Conservation (phyloP, 2,113 vertebrate species). For the Pelecanoides urinatrix region DNA sequence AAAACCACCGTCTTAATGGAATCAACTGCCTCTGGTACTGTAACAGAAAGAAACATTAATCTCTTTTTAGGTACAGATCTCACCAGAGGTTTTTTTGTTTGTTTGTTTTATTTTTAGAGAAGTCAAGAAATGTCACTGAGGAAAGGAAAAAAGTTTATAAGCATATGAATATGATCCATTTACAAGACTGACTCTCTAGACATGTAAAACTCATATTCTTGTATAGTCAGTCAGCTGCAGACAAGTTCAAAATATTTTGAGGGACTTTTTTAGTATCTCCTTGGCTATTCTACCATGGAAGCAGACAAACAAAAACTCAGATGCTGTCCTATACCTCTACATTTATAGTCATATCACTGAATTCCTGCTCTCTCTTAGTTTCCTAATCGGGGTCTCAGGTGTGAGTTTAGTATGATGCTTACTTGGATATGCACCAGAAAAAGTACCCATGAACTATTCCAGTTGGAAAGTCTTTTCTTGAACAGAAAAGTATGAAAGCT, state of each 20-base stretch:
- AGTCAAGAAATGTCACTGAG: background rate
- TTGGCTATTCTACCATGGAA: background rate
- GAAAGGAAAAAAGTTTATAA: background rate
- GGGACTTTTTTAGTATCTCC: background rate
- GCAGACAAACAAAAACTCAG: background rate
- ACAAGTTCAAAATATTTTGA: background rate
- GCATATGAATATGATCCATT: background rate
- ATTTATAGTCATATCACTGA: background rate
- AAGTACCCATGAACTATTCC: background rate
- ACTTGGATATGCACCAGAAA: background rate
- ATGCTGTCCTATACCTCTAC: background rate
- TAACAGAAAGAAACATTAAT: conserved; percentile 38
- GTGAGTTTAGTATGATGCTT: background rate
- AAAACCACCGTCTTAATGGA: conserved; percentile 31
- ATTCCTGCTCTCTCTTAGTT: background rate
- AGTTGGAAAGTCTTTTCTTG: background rate
- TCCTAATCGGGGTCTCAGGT: background rate
- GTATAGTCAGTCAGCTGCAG: background rate
- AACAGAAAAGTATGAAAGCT: background rate
- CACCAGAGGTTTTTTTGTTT: background rate
- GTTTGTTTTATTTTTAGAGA: background rate
- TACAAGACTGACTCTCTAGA: background rate
- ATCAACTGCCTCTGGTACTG: conserved; percentile 71
- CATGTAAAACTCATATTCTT: background rate
- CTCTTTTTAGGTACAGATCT: background rate